These are phyloP conservation scores for Sylvia atricapilla DNA, from an alignment of 2,113 vertebrate genomes.

Conservation along the genomic window DNA sequence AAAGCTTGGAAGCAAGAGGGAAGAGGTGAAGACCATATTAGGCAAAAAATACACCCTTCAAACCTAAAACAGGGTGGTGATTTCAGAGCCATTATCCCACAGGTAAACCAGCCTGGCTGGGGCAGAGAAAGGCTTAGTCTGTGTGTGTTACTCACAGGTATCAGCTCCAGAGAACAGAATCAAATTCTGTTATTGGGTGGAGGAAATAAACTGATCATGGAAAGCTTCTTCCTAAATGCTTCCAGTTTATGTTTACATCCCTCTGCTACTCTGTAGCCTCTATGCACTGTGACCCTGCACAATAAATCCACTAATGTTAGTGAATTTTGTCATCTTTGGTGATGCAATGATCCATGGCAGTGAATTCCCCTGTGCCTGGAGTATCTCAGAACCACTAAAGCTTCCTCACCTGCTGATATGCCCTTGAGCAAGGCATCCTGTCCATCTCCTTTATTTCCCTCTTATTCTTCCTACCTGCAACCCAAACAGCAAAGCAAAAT, in stretches of 20 bases:
- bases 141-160: not conserved
- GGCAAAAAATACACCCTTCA: not conserved
- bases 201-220: not conserved
- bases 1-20: not conserved
- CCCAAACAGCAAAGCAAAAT: not conserved
- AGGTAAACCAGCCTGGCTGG: not conserved
- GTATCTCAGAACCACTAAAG: not conserved
- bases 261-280: not conserved
- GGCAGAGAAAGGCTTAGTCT: not conserved
- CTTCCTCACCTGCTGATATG: conserved; percentile 36
- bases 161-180: not conserved
- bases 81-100: not conserved
- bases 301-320: not conserved
- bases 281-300: not conserved
- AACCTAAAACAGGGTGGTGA: not conserved
- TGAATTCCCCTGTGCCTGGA: not conserved
- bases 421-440: not conserved
- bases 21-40: not conserved
- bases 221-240: not conserved
- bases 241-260: not conserved
- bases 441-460: not conserved
- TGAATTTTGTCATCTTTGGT: not conserved
- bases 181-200: not conserved
- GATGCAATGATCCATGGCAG: not conserved
- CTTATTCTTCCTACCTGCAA: conserved; percentile 23